Percentiles rank a stretch among this genome's conserved stretches.
Conservation (phyloP, 1,140 invertebrate genomes). For the Phymorhynchus buccinoides region DNA sequence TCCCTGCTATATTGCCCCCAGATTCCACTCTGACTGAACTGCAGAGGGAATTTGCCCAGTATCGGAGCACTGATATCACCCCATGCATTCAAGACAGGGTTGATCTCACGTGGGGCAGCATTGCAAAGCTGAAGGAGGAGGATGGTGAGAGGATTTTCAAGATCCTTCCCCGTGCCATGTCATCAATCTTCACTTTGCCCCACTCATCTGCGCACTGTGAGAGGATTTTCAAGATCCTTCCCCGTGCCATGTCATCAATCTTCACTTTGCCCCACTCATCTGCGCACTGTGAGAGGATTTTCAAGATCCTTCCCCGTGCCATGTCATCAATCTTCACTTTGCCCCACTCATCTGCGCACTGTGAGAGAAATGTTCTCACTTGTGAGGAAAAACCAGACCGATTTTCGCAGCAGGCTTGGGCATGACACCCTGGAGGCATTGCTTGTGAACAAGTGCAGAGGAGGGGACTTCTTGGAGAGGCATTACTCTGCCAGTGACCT, state of each 20-base stretch:
- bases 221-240: neutral
- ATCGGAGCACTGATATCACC: conserved; percentile 6
- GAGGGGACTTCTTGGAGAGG: neutral
- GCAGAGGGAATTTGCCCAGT: conserved; percentile 14
- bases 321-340: conserved; percentile 7
- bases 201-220: conserved; percentile 21
- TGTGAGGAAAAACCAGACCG: conserved; percentile 8
- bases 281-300: neutral
- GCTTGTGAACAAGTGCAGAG: conserved; percentile 6
- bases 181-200: neutral
- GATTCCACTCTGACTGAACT: neutral
- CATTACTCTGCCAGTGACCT: neutral
- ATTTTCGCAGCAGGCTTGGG: conserved; percentile 5
- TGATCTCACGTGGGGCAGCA: neutral
- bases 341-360: conserved; percentile 17
- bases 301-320: neutral
- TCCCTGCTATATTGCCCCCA: neutral
- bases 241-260: neutral
- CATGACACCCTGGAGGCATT: neutral
- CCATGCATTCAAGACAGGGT: conserved; percentile 16
- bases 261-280: conserved; percentile 19
- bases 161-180: neutral
- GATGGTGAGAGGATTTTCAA: neutral
- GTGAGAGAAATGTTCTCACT: conserved; percentile 14
- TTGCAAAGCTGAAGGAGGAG: conserved; percentile 17